Conservation (phyloP, 2,888 invertebrate species). For the Melolontha melolontha region DNA sequence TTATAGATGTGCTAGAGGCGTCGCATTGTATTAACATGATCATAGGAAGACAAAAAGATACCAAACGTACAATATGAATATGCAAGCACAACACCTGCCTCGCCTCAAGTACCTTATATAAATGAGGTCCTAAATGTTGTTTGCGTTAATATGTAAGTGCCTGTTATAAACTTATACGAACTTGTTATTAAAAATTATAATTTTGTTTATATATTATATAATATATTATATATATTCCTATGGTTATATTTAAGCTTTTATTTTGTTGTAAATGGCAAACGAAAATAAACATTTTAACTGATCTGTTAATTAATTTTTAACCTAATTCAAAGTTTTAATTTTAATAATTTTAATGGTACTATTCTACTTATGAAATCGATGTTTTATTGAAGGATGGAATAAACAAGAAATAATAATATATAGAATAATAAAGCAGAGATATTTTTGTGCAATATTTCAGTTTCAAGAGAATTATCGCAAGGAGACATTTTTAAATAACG, state of each 20-base stretch:
- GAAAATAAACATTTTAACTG: conserved; percentile 35
- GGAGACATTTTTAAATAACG: no score
- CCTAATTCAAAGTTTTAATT: no score
- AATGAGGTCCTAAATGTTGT: conserved; percentile 33
- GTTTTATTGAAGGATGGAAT: no score
- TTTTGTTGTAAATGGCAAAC: conserved; percentile 38
- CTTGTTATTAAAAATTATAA: conserved; percentile 37
- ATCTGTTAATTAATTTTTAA: no score
- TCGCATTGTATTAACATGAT: not conserved
- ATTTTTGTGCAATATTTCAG: no score
- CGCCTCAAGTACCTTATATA: conserved; percentile 12
- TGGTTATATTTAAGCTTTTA: conserved; percentile 36
- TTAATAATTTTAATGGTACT: no score
- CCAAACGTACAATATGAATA: not conserved
- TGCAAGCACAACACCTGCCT: not conserved
- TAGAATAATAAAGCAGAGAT: no score
- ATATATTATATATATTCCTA: conserved; percentile 36
- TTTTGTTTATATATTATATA: conserved; percentile 33
- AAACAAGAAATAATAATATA: no score
- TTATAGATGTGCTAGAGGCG: conserved; percentile 13
- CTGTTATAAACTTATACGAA: conserved; percentile 30
- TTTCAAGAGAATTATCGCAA: no score
- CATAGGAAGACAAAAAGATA: not conserved
- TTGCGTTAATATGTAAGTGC: conserved; percentile 37
- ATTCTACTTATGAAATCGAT: no score